These are phyloP conservation scores for Tetrax tetrax DNA, from an alignment of 2,113 vertebrate genomes.

Conservation along the genomic window DNA sequence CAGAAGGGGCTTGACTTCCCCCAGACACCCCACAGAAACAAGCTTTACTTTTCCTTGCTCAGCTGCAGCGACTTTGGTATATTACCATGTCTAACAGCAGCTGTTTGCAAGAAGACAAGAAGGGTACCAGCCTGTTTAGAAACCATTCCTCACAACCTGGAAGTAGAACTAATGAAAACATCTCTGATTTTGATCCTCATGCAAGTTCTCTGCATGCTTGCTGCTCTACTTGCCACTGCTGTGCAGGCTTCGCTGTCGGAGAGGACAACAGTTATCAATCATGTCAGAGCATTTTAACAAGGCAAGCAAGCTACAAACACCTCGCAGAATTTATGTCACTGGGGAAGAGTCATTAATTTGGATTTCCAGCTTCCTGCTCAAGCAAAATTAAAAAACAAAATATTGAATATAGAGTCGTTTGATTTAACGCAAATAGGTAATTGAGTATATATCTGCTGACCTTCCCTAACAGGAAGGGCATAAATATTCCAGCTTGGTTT, in stretches of 20 bases:
- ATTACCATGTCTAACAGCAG: neutral
- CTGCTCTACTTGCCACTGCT: constrained; percentile 19
- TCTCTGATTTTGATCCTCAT: constrained; percentile 38
- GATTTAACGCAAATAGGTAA: constrained; percentile 70
- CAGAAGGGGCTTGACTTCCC: neutral
- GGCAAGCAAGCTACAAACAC: constrained; percentile 45
- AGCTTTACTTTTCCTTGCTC: neutral
- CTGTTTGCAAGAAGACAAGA: constrained; percentile 13
- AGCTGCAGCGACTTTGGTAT: neutral
- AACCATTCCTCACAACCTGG: constrained; percentile 39
- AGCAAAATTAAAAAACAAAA: constrained; percentile 77
- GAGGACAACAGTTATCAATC: constrained; percentile 60
- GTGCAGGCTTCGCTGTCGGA: neutral
- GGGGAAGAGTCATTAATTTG: constrained; percentile 72
- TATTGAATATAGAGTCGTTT: constrained; percentile 65
- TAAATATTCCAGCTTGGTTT: constrained; percentile 58
- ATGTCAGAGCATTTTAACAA: constrained; percentile 37
- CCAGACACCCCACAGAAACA: neutral
- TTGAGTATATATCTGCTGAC: constrained; percentile 58
- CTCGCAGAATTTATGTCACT: constrained; percentile 56
- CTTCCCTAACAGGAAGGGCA: constrained; percentile 67
- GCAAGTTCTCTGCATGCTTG: neutral
- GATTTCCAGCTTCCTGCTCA: constrained; percentile 63
- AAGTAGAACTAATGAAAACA: constrained; percentile 66
- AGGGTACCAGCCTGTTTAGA: constrained; percentile 16